phyloP scores from a whole-genome alignment of 30 jellyfish, hydroid and myxozoan species.

The Aurelia sp. region DNA sequence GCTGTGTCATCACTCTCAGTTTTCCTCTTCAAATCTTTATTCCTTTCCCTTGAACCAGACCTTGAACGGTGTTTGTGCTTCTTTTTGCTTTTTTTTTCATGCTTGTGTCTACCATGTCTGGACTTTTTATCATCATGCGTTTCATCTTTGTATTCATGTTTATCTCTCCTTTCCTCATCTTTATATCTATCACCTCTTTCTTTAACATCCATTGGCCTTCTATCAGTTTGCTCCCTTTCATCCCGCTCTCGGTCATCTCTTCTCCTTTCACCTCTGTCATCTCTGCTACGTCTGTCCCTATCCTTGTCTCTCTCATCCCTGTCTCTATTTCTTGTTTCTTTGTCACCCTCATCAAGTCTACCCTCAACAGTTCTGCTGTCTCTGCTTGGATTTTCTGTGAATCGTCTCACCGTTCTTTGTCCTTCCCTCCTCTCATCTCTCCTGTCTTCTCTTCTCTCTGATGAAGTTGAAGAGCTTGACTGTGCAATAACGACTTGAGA shows the following conservation, averaged over 20 bases:
- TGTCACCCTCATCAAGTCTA: conserved; percentile 1
- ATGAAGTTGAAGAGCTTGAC: conserved; percentile 20
- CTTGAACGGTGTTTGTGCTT: conserved; percentile 65
- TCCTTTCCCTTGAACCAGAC: conserved; percentile 54
- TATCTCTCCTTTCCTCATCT: conserved; percentile 23
- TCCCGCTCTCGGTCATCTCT: conserved; percentile 53
- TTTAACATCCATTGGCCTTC: background rate
- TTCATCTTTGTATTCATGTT: conserved; percentile 14
- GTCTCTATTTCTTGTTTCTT: background rate
- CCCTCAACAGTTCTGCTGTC: background rate
- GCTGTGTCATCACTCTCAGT: background rate
- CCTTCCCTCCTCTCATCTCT: conserved; percentile 34
- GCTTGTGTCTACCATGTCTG: conserved; percentile 62
- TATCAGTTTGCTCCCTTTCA: conserved; percentile 65
- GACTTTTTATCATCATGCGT: conserved; percentile 21
- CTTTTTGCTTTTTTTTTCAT: conserved; percentile 58
- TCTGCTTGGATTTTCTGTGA: no score
- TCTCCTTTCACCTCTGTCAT: conserved; percentile 46
- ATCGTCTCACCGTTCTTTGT: no score
- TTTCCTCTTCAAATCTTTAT: conserved; percentile 20
- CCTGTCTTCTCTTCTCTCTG: conserved; percentile 58
- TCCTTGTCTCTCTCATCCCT: conserved; percentile 34
- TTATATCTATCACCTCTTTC: conserved; percentile 9
- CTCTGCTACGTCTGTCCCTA: background rate
- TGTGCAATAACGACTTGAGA: conserved; percentile 64